phyloP scores from a whole-genome alignment of 2,797 vertebrate genomes.

The Limosa lapponica region DNA sequence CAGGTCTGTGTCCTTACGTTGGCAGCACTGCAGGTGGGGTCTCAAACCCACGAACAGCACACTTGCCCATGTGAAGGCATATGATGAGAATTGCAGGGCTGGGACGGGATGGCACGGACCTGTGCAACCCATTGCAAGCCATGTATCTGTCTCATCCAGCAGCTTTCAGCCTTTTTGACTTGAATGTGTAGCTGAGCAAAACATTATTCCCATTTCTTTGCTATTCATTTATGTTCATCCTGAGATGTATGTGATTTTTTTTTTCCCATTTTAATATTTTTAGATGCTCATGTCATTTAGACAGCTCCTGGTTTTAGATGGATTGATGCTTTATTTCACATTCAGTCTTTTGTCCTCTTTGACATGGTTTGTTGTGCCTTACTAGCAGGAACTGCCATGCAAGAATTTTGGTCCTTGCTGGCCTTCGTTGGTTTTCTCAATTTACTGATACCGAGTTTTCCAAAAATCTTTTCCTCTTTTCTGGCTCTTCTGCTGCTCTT shows the following conservation, averaged over 20 bases:
- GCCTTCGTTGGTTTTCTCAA: background rate
- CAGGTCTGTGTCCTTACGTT: background rate
- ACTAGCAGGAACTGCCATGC: background rate
- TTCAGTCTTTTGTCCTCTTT: background rate
- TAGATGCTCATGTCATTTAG: too few relatives aligned
- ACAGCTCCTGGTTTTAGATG: background rate
- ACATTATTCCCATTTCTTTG: background rate
- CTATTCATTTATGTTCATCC: too few relatives aligned
- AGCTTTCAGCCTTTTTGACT: background rate
- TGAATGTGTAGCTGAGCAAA: accelerated
- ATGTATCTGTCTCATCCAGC: background rate
- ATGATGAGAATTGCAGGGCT: background rate
- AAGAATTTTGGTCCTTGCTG: background rate
- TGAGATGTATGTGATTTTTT: too few relatives aligned
- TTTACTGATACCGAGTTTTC: background rate
- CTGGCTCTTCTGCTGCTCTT: background rate
- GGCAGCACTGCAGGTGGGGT: background rate
- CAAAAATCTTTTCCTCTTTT: background rate
- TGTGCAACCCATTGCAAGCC: background rate
- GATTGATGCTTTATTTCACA: accelerated
- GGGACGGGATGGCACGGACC: background rate
- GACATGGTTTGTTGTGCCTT: background rate
- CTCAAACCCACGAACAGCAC: background rate
- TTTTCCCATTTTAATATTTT: background rate
- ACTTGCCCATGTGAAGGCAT: accelerated